phyloP scores from a whole-genome alignment of 2,888 invertebrate species.

The Tachina lurida region DNA sequence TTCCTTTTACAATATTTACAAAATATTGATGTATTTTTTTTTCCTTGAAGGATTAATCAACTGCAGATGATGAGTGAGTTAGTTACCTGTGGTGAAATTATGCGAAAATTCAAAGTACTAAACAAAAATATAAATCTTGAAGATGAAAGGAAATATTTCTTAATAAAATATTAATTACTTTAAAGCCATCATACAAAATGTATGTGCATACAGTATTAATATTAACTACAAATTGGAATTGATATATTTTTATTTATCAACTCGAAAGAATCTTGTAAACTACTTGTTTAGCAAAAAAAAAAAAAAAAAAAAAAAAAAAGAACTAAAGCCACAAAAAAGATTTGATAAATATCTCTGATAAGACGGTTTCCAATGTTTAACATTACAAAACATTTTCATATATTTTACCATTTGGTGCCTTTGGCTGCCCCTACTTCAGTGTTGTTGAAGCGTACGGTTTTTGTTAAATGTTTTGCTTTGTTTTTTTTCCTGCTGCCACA shows the following conservation, averaged over 20 bases:
- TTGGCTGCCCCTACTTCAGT: slow-evolving; percentile 40
- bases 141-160: not conserved
- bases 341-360: slow-evolving; percentile 57
- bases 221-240: slow-evolving; percentile 24
- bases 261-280: slow-evolving; percentile 55
- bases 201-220: not conserved
- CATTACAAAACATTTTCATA: slow-evolving; percentile 38
- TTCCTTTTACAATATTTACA: slow-evolving; percentile 62
- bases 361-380: slow-evolving; percentile 35
- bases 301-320: too few relatives aligned
- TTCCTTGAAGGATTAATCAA: not conserved
- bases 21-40: slow-evolving; percentile 61
- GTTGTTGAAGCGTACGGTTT: not conserved
- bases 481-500: not conserved
- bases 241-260: slow-evolving; percentile 64
- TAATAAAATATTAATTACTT: slow-evolving; percentile 47
- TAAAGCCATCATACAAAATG: not conserved
- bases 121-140: slow-evolving; percentile 1
- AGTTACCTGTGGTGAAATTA: slow-evolving; percentile 63
- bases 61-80: not conserved
- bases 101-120: slow-evolving; percentile 64
- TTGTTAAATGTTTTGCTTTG: slow-evolving; percentile 20
- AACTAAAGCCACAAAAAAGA: slow-evolving; percentile 22
- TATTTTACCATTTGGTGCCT: slow-evolving; percentile 16
- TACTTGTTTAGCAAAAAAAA: slow-evolving; percentile 22